Conservation (phyloP, 2,113 vertebrate genomes). For the Chinchilla lanigera region DNA sequence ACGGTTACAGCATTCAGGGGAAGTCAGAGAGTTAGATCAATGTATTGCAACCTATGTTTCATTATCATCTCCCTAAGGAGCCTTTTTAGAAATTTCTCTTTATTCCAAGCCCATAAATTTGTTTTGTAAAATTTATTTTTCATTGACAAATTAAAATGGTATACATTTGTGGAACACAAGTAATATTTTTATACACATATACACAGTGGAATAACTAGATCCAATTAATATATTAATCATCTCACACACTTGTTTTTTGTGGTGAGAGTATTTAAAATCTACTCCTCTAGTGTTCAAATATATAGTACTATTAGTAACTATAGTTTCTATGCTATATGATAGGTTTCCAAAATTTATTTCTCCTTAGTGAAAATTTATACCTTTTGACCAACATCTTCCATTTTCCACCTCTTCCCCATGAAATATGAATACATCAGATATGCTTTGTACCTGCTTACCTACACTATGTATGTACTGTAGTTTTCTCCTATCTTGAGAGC, state of each 20-base stretch:
- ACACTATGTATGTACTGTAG: not conserved
- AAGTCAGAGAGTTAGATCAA: not conserved
- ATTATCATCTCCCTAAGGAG: not conserved
- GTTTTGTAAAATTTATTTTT: not conserved
- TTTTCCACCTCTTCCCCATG: not conserved
- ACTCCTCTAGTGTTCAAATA: not conserved
- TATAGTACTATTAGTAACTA: not conserved
- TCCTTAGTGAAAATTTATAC: not conserved
- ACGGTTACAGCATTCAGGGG: not conserved
- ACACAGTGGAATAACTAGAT: not conserved
- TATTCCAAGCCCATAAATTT: not conserved
- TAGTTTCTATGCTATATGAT: not conserved
- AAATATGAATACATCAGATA: constrained; percentile 7
- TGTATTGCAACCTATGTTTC: not conserved
- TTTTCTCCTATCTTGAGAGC: not conserved
- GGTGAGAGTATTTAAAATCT: not conserved
- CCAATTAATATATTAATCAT: not conserved
- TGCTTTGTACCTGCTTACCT: not conserved
- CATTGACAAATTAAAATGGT: not conserved
- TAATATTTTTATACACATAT: not conserved
- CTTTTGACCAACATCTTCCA: not conserved
- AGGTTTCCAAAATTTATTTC: not conserved
- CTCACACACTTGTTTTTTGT: not conserved
- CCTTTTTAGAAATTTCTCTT: not conserved
- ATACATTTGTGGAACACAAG: not conserved